Evolutionary conservation across 1,140 invertebrate species (phyloP), one percentile per base, ranked within the genome.

Genomic region (Drosophila yakuba): DNA sequence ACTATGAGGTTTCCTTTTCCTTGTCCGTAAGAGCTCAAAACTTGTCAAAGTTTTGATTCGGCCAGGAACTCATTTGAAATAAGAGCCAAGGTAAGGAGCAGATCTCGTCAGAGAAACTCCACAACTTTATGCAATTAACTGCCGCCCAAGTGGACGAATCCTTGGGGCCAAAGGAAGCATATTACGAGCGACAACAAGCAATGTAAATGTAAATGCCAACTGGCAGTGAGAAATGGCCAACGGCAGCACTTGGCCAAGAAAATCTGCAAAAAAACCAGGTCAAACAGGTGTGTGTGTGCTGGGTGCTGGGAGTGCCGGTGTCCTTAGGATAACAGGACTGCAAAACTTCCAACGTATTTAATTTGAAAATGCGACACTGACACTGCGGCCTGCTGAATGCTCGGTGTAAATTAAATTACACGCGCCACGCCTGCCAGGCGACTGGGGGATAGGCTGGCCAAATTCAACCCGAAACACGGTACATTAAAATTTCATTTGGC

Each of bases 401-500:
- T 67, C 20, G 73, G 72, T 76, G 73, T 59, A 76, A 76, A 76
- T 76, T 76, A 76, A 76, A 76, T 76, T 76, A 76, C 72, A 76
- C 72, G 73, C 60, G 61, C 61, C 48, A 75, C 73, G 48, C 72
- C 72, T 38, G 51, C 54, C 59, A 36, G 51, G 36, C 35, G 35
- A 35, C 44, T 14, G n/a, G 20, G 43, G 32, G 20, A 52, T 66
- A 75, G 73, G 72, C 73, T 32, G 72, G 47, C 72, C 72, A 32
- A 32, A 32, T 32, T 32, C 32, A 75, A 52, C 72, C 73, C 73
- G 47, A 76, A 76, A 68, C 73, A 76, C 36, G 74, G 38, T 67
- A 76, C 73, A 76, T 76, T 76, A 76, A 76, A 76, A 55, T 76
- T 76, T 76, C 72, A 76, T 76, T 76, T 76, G 73, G 72, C 74